These are phyloP conservation scores for Apostichopus parvimensis DNA, from an alignment of 35 echinoderm and acorn worm species.

Conservation along the genomic window DNA sequence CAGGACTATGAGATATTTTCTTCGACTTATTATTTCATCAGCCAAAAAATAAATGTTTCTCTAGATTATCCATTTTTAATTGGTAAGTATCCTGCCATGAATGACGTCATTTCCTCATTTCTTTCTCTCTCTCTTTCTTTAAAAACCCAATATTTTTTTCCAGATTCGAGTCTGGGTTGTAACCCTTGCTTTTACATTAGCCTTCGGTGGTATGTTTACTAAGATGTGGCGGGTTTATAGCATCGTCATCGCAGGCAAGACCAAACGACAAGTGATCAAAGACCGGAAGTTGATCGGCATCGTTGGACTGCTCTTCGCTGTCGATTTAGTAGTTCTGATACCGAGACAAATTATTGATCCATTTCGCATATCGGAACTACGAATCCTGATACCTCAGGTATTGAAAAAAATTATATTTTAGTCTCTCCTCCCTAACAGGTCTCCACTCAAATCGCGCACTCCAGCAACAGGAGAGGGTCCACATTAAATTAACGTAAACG, in stretches of 20 bases:
- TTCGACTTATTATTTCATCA: too few relatives aligned
- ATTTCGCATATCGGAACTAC: slow-evolving; percentile 38
- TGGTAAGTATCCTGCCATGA: too few relatives aligned
- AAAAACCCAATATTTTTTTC: neutral
- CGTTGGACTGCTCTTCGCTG: slow-evolving; percentile 45
- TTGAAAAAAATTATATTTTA: slow-evolving; percentile 4
- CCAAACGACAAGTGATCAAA: slow-evolving; percentile 65
- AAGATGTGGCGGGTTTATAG: slow-evolving; percentile 94
- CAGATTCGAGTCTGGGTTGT: slow-evolving; percentile 74
- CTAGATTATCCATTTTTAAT: too few relatives aligned
- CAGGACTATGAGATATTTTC: too few relatives aligned
- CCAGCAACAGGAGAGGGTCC: neutral
- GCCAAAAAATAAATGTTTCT: too few relatives aligned
- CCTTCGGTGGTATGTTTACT: slow-evolving; percentile 96
- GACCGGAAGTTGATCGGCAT: slow-evolving; percentile 63
- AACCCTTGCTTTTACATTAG: slow-evolving; percentile 69
- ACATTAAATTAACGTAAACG: too few relatives aligned
- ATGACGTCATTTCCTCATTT: neutral
- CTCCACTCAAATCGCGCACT: neutral
- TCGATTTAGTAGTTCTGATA: slow-evolving; percentile 66
- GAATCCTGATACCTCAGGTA: slow-evolving; percentile 63
- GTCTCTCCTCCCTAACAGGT: too few relatives aligned
- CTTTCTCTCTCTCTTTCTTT: neutral
- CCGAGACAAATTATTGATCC: slow-evolving; percentile 73
- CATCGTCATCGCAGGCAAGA: slow-evolving; percentile 77